phyloP scores from a whole-genome alignment of 2,113 vertebrate species.

The Callaeas wilsoni region DNA sequence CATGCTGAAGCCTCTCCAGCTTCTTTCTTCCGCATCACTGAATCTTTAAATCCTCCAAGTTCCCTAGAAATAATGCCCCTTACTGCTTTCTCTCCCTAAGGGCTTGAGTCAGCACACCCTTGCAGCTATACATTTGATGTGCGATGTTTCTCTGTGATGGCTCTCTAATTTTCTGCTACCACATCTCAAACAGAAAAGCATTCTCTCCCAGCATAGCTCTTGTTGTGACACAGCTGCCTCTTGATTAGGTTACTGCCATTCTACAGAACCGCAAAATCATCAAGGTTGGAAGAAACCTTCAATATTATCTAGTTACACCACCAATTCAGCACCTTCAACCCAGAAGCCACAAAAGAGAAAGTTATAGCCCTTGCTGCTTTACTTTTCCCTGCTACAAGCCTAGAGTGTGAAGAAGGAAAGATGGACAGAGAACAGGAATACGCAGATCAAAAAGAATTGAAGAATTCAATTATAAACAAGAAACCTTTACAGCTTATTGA shows the following conservation, averaged over 20 bases:
- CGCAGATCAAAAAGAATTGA: background rate
- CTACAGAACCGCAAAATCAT: background rate
- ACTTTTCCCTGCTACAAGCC: background rate
- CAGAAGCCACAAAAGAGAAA: background rate
- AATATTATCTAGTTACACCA: background rate
- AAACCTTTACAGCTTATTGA: background rate
- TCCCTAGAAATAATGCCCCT: background rate
- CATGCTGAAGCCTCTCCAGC: background rate
- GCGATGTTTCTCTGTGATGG: fast-evolving
- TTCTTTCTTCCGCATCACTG: background rate
- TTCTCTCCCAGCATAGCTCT: background rate
- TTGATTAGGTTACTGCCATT: background rate
- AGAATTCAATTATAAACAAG: background rate
- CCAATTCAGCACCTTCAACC: background rate
- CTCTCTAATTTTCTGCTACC: background rate
- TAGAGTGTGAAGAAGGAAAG: background rate
- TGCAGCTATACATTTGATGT: background rate
- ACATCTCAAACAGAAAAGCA: background rate
- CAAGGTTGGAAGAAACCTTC: background rate
- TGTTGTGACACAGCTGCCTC: background rate
- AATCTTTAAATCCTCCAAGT: background rate
- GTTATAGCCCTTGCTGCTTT: background rate
- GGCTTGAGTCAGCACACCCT: background rate
- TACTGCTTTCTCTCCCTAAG: background rate
- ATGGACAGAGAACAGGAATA: background rate